These are phyloP conservation scores for Chaetodon trifascialis DNA, from an alignment of 2,113 vertebrate genomes.

Conservation along the genomic window DNA sequence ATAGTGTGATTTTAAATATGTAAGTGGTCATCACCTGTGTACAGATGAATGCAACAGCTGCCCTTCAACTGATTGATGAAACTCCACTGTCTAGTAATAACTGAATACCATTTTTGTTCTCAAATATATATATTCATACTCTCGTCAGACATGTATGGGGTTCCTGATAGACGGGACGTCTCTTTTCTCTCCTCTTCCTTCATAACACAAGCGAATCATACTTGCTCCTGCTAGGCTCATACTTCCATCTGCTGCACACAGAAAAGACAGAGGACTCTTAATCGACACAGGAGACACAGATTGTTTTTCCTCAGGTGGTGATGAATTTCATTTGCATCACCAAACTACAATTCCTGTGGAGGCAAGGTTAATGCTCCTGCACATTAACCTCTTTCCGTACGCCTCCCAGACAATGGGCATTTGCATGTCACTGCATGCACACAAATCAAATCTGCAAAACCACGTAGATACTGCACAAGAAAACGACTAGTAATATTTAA, in stretches of 20 bases:
- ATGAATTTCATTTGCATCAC: slow-evolving; percentile 79
- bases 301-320: slow-evolving; percentile 79
- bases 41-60: background rate
- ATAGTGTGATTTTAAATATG: background rate
- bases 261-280: slow-evolving; percentile 72
- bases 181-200: background rate
- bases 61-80: background rate
- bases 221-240: slow-evolving; percentile 35
- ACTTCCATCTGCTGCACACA: slow-evolving; percentile 69
- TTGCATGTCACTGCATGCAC: slow-evolving; percentile 5
- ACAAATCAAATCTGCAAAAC: slow-evolving; percentile 28
- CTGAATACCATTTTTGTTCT: background rate
- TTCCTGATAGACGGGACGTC: background rate
- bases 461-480: background rate
- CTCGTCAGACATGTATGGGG: background rate
- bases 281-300: slow-evolving; percentile 74
- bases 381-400: slow-evolving; percentile 58
- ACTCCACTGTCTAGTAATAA: background rate
- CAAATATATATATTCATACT: background rate
- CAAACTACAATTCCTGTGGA: slow-evolving; percentile 56
- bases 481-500: slow-evolving; percentile 6
- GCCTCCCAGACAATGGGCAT: slow-evolving; percentile 17
- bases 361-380: slow-evolving; percentile 65
- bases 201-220: slow-evolving; percentile 34
- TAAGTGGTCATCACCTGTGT: background rate